Conservation (phyloP, 30 jellyfish, hydroid and myxozoan species). For the Kudoa iwatai region DNA sequence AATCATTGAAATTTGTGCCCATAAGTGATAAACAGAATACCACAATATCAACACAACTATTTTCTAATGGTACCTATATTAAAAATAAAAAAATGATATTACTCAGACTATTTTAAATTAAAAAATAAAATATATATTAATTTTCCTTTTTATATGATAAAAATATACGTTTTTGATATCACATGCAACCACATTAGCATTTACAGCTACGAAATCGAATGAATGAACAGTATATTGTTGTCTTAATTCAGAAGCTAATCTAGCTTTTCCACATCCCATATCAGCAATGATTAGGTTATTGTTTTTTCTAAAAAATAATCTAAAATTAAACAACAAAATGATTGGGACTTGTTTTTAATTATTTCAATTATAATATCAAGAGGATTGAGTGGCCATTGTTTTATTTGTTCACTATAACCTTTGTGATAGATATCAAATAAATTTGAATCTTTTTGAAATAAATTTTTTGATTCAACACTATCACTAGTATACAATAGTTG, state of each 20-base stretch:
- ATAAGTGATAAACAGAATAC: constrained; percentile 43
- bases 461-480: constrained; percentile 11
- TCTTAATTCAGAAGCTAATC: constrained; percentile 11
- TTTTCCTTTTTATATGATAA: neutral
- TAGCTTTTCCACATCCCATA: constrained; percentile 88
- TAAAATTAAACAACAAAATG: neutral
- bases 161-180: constrained; percentile 29
- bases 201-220: constrained; percentile 40
- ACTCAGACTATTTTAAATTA: neutral
- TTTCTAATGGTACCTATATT: constrained; percentile 21
- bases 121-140: neutral
- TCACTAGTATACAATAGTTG: constrained; percentile 20
- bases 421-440: constrained; percentile 31
- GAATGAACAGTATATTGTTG: constrained; percentile 45
- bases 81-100: neutral
- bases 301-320: constrained; percentile 4
- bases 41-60: constrained; percentile 11
- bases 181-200: constrained; percentile 17
- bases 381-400: constrained; percentile 62
- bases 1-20: constrained; percentile 38
- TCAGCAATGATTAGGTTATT: constrained; percentile 24
- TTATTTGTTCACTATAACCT: constrained; percentile 27
- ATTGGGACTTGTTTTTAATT: constrained; percentile 6
- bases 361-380: constrained; percentile 11
- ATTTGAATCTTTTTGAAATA: constrained; percentile 12